These are phyloP conservation scores for Strigamia maritima DNA, from an alignment of 2,888 invertebrate species.

Conservation along the genomic window DNA sequence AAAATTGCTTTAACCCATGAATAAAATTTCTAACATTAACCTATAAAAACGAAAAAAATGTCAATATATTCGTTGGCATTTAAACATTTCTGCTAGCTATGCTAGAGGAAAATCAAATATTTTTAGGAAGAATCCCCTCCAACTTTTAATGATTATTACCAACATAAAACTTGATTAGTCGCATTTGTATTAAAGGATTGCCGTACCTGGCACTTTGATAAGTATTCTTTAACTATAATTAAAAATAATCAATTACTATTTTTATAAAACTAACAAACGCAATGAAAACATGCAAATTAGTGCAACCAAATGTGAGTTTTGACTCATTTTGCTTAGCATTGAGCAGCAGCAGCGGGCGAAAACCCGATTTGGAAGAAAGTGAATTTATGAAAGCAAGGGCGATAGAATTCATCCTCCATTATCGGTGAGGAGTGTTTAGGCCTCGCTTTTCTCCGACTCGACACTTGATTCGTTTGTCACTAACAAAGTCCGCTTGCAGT, in stretches of 20 bases:
- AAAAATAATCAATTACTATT: neutral
- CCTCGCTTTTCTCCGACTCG: conserved; percentile 18
- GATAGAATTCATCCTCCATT: conserved; percentile 29
- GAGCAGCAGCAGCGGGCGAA: conserved; percentile 13
- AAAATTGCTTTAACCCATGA: too few species aligned
- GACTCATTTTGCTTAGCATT: neutral
- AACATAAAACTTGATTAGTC: neutral
- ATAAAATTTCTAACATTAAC: too few species aligned
- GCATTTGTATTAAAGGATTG: neutral
- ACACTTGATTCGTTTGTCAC: conserved; percentile 21
- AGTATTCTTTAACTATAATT: neutral
- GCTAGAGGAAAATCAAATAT: neutral
- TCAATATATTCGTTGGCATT: neutral
- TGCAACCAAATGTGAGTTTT: neutral
- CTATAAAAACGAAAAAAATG: too few species aligned
- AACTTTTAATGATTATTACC: neutral
- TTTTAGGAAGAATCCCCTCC: neutral
- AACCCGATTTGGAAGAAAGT: conserved; percentile 29
- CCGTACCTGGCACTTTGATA: neutral
- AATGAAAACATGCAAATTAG: neutral
- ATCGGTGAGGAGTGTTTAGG: conserved; percentile 29
- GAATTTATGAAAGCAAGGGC: conserved; percentile 27
- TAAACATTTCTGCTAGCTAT: neutral
- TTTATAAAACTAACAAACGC: neutral
- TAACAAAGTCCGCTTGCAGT: neutral